These are phyloP conservation scores for Nasonovia ribisnigri DNA, from an alignment of 2,888 invertebrate genomes.

Conservation along the genomic window DNA sequence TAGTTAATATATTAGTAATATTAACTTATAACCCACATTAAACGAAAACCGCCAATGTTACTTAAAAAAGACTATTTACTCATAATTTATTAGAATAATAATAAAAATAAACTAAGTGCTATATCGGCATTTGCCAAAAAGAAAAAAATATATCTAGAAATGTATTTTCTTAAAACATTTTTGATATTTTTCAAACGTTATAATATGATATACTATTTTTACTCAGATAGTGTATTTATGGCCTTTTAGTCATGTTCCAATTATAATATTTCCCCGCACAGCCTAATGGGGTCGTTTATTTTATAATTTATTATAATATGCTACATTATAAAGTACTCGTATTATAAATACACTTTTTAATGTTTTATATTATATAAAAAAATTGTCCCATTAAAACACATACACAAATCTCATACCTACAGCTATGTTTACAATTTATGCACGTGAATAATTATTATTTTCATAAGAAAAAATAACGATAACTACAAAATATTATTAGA, in stretches of 20 bases:
- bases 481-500: neutral
- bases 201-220: conserved; percentile 39
- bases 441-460: neutral
- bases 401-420: neutral
- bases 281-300: conserved; percentile 24
- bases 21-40: neutral
- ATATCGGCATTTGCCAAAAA: neutral
- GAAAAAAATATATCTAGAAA: neutral
- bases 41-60: neutral
- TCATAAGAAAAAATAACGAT: neutral
- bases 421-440: neutral
- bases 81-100: neutral
- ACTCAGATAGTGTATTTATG: conserved; percentile 42
- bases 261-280: conserved; percentile 41
- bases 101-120: neutral
- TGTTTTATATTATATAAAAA: neutral
- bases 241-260: conserved; percentile 61
- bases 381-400: neutral
- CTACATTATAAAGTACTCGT: neutral
- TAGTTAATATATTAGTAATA: neutral
- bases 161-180: neutral
- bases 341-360: conserved; percentile 15
- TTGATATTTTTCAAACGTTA: neutral
- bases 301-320: neutral
- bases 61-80: neutral